Conservation (phyloP, 2,797 vertebrate genomes). For the Bradypodion pumilum region DNA sequence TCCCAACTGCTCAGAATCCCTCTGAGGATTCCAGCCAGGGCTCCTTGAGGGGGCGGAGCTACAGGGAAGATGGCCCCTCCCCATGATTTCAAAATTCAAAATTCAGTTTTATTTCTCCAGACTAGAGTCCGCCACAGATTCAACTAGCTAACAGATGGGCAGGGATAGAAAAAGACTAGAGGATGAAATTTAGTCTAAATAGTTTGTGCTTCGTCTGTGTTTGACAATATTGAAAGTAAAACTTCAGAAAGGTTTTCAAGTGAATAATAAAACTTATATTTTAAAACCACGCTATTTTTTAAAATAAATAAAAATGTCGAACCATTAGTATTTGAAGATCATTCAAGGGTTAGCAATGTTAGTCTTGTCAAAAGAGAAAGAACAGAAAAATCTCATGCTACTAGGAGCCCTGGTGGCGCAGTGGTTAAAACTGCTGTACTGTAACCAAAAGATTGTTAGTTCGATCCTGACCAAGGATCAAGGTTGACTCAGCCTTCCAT, state of each 20-base stretch:
- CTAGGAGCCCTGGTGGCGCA: no score
- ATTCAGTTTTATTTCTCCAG: background rate
- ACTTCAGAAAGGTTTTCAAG: no score
- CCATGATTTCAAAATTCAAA: background rate
- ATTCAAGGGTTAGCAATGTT: background rate
- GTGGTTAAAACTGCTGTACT: no score
- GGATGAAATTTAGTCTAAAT: background rate
- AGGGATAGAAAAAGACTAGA: background rate
- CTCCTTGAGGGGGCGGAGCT: background rate
- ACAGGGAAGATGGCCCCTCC: no score
- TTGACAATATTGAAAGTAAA: no score
- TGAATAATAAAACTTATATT: no score
- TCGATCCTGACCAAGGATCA: no score
- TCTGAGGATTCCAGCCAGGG: conserved; percentile 54
- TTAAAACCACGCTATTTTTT: no score
- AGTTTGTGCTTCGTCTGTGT: background rate
- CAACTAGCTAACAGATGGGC: background rate
- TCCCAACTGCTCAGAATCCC: conserved; percentile 32
- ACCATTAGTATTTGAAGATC: background rate
- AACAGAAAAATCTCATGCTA: background rate
- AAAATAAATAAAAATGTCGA: no score
- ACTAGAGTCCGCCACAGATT: background rate
- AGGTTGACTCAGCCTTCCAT: no score
- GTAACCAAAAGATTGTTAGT: no score
- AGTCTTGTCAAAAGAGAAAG: background rate